Evolutionary conservation across 2,888 invertebrate species (phyloP), one percentile per base, ranked within the genome.

Genomic region (Eupithecia inturbata): DNA sequence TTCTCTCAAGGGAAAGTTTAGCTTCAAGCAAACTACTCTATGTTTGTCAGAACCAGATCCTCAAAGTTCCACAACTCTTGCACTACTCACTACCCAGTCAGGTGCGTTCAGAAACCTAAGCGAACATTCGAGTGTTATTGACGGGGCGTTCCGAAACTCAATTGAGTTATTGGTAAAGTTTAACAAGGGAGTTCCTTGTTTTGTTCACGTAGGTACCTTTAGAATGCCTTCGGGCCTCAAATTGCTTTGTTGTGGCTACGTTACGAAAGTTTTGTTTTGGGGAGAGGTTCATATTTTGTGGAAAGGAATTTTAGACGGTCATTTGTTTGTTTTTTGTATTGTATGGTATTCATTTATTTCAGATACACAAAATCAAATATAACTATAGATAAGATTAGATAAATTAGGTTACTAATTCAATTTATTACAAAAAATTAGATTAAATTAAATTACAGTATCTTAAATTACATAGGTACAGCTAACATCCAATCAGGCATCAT

Each of bases 111-210:
- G 69, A 80, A 82, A 81, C 78, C 80, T 79, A 69, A 67, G 73
- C 69, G 74, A 76, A 79, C 77, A 76, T 77, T 77, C 71, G 79
- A 77, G 77, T 81, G 83, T 78, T 82, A 84, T 83, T 84, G 85
- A 84, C 83, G 80, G 68, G 10, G 41, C 74, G 70, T 77, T 68
- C 76, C 80, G 79, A 75, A 75, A 75, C 66, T 73, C 77, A 67
- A 81, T 83, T 85, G 87, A 88, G 81, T 87, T 87, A 87, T 87
- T 82, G 85, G 77, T 68, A 77, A 86, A 87, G 82, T 87, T 86
- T 80, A 76, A 74, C 75, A 73, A 74, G 63, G 53, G 67, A 53
- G 72, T 68, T 68, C 72, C 75, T 72, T 73, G 68, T 74, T 73
- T 69, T 70, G 67, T 66, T 74, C 57, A 57, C 57, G 57, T 71